Evolutionary conservation across 2,797 vertebrate genomes (phyloP).

Genomic region (Eleutherodactylus coqui): DNA sequence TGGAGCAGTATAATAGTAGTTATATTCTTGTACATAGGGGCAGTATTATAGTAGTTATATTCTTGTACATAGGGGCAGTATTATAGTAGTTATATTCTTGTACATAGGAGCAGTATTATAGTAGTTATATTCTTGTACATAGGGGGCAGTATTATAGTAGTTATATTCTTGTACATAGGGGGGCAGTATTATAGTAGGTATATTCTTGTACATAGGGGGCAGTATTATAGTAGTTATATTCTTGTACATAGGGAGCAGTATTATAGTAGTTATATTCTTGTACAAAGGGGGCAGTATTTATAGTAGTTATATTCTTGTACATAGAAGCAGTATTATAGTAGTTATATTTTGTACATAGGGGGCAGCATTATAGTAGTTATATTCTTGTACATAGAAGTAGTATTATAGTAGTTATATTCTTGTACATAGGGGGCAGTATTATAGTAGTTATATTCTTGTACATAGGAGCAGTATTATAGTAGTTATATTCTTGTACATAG

Average conservation of each 20-base stretch:
- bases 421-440: conserved; percentile 9
- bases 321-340: conserved; percentile 19
- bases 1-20: neutral
- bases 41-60: conserved; percentile 14
- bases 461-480: conserved; percentile 16
- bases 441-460: conserved; percentile 26
- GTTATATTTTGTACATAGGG: conserved; percentile 22
- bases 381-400: conserved; percentile 9
- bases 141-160: neutral
- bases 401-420: conserved; percentile 26
- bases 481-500: conserved; percentile 19
- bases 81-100: no score
- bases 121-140: no score
- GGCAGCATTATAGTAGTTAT: conserved; percentile 26
- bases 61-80: no score
- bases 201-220: neutral
- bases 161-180: conserved; percentile 9
- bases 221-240: conserved; percentile 19
- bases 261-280: conserved; percentile 21
- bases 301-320: conserved; percentile 15
- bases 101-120: no score
- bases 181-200: conserved; percentile 10
- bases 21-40: neutral
- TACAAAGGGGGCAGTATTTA: neutral
- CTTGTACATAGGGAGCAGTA: neutral